Evolutionary conservation across 2,113 vertebrate species (phyloP), one percentile per base, ranked within the genome.

Genomic region (Porphyrio hochstetteri): DNA sequence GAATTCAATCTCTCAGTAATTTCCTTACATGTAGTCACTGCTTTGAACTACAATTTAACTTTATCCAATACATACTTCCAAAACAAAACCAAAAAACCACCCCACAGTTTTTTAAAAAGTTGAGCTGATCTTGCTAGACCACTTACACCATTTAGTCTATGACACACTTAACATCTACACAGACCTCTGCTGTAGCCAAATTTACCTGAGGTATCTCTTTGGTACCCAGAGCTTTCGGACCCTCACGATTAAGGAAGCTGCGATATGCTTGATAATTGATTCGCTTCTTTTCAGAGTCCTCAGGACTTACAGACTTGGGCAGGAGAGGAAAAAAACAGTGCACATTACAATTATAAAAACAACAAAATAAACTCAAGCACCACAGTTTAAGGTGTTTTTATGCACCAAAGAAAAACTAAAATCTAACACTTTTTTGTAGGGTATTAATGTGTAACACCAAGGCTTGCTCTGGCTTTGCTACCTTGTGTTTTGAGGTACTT

Each of bases 241-340:
- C 99, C 80, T 99, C 99, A 28, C 99, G 98, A 97, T 99, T 99
- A 16, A 99, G 98, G 95, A 95, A 99, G 98, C 98, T 99, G 81
- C 99, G 98, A 94, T 98, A 99, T 13, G 99, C 99, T 59, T 98
- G 97, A 17, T 98, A 97, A 97, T 99, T 99, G 69, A 10, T 95
- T 23, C 98, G 98, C 93, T 98, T 99, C 98, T 99, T 99, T 94
- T 99, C 99, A 35, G 98, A 96, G 48, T 99, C 99, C 25, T 99
- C 99, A 38, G 99, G 99, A 96, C 99, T 99, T 40, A 97, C 4
- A 86, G 98, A 97, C 97, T 99, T 92, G 24, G 23, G 35, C 36
- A 94, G 24, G 4, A 84, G 23, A 24, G 7, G 6, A 11, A 15
- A 81, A 6, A 35, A 14, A 35, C 79, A 10, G 63, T 68, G 90